These are phyloP conservation scores for Botrylloides violaceus DNA, from an alignment of 23 tunicate genomes.

Conservation along the genomic window DNA sequence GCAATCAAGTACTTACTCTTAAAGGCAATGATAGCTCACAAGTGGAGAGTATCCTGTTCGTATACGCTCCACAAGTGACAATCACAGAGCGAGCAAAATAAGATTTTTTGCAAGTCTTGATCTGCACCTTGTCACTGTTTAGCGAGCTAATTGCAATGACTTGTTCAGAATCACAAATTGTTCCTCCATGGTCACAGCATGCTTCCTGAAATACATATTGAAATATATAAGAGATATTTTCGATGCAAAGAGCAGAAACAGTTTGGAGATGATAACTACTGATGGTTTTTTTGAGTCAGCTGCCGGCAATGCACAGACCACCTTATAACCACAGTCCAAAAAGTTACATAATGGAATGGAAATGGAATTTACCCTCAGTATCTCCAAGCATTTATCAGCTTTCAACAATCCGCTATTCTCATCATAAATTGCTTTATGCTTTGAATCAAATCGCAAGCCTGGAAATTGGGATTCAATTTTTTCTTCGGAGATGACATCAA, in stretches of 20 bases:
- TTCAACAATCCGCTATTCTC: slow-evolving; percentile 42
- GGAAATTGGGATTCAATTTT: slow-evolving; percentile 31
- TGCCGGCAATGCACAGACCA: background rate
- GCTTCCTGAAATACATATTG: slow-evolving; percentile 14
- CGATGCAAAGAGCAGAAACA: too few relatives aligned
- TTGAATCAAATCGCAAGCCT: slow-evolving; percentile 15
- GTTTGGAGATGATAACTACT: too few relatives aligned
- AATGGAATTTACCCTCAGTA: slow-evolving; percentile 26
- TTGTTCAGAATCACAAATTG: slow-evolving; percentile 29
- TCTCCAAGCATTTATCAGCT: slow-evolving; percentile 41
- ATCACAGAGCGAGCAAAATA: slow-evolving; percentile 35
- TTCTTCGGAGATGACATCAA: slow-evolving; percentile 6
- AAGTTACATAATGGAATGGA: background rate
- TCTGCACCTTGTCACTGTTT: slow-evolving; percentile 22
- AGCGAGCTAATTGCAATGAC: slow-evolving; percentile 15
- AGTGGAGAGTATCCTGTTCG: slow-evolving; percentile 25
- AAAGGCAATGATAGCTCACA: slow-evolving; percentile 29
- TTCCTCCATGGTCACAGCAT: slow-evolving; percentile 26
- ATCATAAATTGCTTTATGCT: slow-evolving; percentile 31
- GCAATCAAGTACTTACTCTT: slow-evolving; percentile 20
- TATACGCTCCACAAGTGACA: slow-evolving; percentile 64
- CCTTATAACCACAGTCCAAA: background rate
- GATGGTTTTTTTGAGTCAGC: background rate
- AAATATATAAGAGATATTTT: too few relatives aligned
- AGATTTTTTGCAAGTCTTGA: slow-evolving; percentile 27